phyloP scores from a whole-genome alignment of 1,140 invertebrate species.

The Apis laboriosa region DNA sequence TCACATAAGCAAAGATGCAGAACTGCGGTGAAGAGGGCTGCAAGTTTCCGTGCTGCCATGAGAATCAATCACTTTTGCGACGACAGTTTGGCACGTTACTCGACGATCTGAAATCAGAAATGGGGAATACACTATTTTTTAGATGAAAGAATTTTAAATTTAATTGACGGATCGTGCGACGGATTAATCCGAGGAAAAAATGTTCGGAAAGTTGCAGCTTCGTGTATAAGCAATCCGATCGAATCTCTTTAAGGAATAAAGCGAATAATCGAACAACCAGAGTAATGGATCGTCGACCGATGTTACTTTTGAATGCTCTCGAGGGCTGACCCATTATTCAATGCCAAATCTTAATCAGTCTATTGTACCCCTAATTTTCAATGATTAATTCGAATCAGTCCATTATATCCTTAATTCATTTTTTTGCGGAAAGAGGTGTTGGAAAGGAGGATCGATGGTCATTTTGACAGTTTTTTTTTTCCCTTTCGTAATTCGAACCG shows the following conservation, averaged over 20 bases:
- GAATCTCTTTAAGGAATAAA: not conserved
- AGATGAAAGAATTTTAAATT: not conserved
- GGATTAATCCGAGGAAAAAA: too few relatives aligned
- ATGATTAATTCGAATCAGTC: conserved; percentile 16
- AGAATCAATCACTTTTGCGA: conserved; percentile 65
- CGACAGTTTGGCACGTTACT: conserved; percentile 66
- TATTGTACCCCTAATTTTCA: conserved; percentile 1
- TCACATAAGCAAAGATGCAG: conserved; percentile 78
- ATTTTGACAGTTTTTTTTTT: not conserved
- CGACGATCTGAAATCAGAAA: conserved; percentile 54
- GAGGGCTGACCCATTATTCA: conserved; percentile 12
- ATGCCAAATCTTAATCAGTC: conserved; percentile 1
- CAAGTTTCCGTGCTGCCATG: conserved; percentile 79
- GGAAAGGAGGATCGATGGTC: conserved; percentile 9
- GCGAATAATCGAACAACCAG: not conserved
- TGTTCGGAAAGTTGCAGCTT: too few relatives aligned
- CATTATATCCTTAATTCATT: conserved; percentile 13
- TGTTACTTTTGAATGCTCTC: not conserved
- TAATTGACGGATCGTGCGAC: too few relatives aligned
- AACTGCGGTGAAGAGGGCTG: conserved; percentile 72
- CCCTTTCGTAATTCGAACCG: not conserved
- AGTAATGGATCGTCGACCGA: not conserved
- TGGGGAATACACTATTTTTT: not conserved
- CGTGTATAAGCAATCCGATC: not conserved
- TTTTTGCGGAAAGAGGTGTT: not conserved